Percentiles rank a stretch among this genome's conserved stretches.
phyloP scores from a whole-genome alignment of 2,113 vertebrate species.

The Zosterops japonicus region DNA sequence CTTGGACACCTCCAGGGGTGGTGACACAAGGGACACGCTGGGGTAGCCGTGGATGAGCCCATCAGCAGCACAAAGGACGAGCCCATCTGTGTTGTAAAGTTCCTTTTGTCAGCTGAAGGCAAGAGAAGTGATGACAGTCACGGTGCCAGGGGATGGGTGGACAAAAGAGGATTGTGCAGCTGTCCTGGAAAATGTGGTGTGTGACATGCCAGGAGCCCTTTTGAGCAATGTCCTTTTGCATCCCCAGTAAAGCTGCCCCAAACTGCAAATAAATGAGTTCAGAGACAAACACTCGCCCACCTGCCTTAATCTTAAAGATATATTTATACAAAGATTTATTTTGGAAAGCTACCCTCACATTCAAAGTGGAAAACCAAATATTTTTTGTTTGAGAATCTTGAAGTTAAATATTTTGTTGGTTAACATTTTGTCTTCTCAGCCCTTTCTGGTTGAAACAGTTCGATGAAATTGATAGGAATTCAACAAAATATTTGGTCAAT shows the following conservation, averaged over 20 bases:
- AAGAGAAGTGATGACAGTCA: constrained; percentile 25
- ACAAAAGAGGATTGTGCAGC: constrained; percentile 52
- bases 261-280: constrained; percentile 7
- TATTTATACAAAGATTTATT: constrained; percentile 8
- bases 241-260: neutral
- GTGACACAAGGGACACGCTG: neutral
- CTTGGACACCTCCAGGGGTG: neutral
- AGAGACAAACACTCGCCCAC: neutral
- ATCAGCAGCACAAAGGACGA: neutral
- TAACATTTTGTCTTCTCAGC: neutral
- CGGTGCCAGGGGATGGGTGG: neutral
- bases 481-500: neutral
- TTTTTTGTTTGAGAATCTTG: neutral
- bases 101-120: constrained; percentile 18
- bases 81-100: neutral
- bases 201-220: constrained; percentile 25
- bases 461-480: neutral
- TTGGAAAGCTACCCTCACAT: constrained; percentile 1
- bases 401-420: neutral
- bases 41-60: neutral
- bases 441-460: neutral
- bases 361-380: constrained; percentile 6
- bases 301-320: neutral
- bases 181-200: constrained; percentile 20
- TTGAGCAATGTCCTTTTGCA: neutral